Conservation (phyloP, 2,797 vertebrate species). For the Coccyzus lansbergi region DNA sequence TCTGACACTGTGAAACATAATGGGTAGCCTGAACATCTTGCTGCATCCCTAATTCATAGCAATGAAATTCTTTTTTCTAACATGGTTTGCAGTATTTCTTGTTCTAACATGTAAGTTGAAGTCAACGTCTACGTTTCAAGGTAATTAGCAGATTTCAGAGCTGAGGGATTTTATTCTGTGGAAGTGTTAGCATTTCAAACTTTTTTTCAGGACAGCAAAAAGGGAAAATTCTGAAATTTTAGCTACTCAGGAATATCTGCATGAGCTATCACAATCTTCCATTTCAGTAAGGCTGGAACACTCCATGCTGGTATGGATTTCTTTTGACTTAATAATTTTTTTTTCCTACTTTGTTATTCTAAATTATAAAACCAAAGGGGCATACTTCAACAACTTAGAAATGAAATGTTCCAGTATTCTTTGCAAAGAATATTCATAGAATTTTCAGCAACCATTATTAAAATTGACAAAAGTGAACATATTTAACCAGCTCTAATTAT, state of each 20-base stretch:
- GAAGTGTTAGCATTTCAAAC: neutral
- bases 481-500: neutral
- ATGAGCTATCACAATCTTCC: neutral
- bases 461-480: neutral
- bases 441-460: neutral
- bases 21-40: constrained; percentile 12
- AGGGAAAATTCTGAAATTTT: neutral
- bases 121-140: fast-evolving
- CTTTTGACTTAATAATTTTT: neutral
- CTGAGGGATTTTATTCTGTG: neutral
- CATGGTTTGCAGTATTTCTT: neutral
- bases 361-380: neutral
- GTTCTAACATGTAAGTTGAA: neutral
- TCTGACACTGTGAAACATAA: neutral
- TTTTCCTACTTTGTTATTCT: neutral
- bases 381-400: neutral
- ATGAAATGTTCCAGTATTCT: neutral
- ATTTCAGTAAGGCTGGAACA: neutral
- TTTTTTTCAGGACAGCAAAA: neutral
- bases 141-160: neutral
- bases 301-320: neutral
- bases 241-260: neutral
- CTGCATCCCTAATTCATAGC: constrained; percentile 29
- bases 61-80: neutral
- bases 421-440: neutral